Evolutionary conservation across 92 coral and sea anemone species (phyloP).

Genomic region (Bergia puertoricense): DNA sequence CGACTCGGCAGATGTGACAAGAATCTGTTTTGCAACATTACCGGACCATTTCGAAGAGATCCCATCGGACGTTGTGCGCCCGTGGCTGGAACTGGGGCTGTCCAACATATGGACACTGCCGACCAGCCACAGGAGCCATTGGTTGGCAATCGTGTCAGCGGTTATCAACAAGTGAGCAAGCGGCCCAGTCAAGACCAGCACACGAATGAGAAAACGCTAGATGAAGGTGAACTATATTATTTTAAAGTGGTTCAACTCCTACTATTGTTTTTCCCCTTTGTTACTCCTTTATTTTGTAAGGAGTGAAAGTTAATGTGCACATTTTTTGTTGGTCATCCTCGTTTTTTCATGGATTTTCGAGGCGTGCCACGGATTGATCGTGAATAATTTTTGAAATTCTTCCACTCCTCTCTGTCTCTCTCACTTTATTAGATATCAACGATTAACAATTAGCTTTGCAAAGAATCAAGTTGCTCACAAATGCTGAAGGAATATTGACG

Average conservation of each 20-base stretch:
- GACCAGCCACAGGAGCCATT: not conserved
- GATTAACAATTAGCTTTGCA: no score
- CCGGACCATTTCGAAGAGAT: constrained; percentile 55
- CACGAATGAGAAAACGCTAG: not conserved
- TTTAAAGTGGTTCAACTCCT: not conserved
- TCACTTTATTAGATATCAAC: no score
- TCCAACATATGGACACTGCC: not conserved
- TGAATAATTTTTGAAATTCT: no score
- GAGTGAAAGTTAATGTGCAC: no score
- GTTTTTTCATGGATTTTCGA: no score
- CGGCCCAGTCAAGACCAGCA: not conserved
- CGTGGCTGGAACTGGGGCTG: not conserved
- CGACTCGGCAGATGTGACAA: constrained; percentile 74
- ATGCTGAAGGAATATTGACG: no score
- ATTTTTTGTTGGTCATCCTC: no score
- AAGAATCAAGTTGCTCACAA: no score
- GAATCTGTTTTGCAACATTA: constrained; percentile 65
- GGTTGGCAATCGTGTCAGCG: not conserved
- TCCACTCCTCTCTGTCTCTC: no score
- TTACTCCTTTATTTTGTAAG: no score
- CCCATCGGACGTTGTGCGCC: constrained; percentile 73
- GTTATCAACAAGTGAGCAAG: not conserved
- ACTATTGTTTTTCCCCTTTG: no score
- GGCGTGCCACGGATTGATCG: no score
- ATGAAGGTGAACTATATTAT: constrained; percentile 5